A percentile compares a stretch with the other conserved stretches of the same genome.
Evolutionary conservation across 2,113 vertebrate genomes (phyloP).

Genomic region (Anser cygnoides): DNA sequence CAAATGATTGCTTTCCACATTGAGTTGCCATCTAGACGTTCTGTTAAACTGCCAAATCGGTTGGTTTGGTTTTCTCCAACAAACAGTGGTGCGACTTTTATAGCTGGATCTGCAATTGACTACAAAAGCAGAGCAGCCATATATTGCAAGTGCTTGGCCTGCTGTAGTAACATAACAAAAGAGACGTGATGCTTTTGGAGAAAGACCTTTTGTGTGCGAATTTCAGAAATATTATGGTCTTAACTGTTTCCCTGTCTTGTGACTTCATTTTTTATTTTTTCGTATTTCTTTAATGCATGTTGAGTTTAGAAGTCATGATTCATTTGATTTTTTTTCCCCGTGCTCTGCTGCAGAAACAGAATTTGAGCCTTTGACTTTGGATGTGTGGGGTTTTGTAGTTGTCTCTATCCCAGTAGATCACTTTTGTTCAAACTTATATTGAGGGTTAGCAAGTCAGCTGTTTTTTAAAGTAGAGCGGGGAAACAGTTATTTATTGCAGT

Average conservation of each 20-base stretch:
- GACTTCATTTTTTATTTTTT: neutral
- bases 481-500: neutral
- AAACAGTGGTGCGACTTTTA: neutral
- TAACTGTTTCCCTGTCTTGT: neutral
- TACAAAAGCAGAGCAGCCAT: neutral
- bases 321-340: neutral
- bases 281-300: neutral
- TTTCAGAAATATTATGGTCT: neutral
- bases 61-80: rapidly evolving
- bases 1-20: neutral
- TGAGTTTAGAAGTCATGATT: neutral
- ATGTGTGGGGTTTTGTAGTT: neutral
- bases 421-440: neutral
- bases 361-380: neutral
- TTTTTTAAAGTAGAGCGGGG: neutral
- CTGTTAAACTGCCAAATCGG: neutral
- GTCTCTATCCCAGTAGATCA: neutral
- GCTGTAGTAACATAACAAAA: neutral
- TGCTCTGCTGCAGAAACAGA: neutral
- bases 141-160: neutral
- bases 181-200: neutral
- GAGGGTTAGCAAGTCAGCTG: neutral
- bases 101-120: neutral
- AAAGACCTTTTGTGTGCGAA: neutral
- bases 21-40: neutral